These are phyloP conservation scores for Lates japonicus DNA, from an alignment of 2,797 vertebrate genomes.

Conservation along the genomic window DNA sequence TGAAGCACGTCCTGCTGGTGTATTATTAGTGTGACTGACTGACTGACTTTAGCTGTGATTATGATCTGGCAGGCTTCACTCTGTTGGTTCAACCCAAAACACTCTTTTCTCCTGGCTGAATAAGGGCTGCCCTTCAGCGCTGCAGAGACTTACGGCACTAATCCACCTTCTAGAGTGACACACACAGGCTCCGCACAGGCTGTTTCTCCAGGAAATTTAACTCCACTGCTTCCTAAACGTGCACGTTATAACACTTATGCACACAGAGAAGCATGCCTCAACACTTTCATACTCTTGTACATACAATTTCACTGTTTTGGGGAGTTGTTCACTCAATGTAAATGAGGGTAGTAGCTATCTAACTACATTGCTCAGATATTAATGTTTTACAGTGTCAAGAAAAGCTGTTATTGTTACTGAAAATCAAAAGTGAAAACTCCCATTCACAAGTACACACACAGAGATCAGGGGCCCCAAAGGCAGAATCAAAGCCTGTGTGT, in stretches of 20 bases:
- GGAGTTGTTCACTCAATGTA: no score
- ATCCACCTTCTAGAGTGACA: slow-evolving; percentile 66
- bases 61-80: slow-evolving; percentile 50
- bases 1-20: slow-evolving; percentile 24
- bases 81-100: slow-evolving; percentile 73
- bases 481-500: slow-evolving; percentile 28
- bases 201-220: slow-evolving; percentile 60
- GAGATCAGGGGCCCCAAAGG: slow-evolving; percentile 19
- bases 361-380: not conserved
- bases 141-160: slow-evolving; percentile 42
- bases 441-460: slow-evolving; percentile 22
- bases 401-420: not conserved
- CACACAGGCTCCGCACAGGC: slow-evolving; percentile 36
- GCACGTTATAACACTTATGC: slow-evolving; percentile 3
- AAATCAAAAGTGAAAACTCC: not conserved
- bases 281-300: no score
- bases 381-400: not conserved
- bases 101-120: slow-evolving; percentile 55
- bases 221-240: slow-evolving; percentile 28
- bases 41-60: slow-evolving; percentile 48
- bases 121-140: slow-evolving; percentile 59
- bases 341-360: no score
- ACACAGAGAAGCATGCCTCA: not conserved
- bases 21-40: slow-evolving; percentile 45
- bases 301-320: no score